phyloP scores from a whole-genome alignment of 2,113 vertebrate species.

The Tragelaphus strepsiceros region DNA sequence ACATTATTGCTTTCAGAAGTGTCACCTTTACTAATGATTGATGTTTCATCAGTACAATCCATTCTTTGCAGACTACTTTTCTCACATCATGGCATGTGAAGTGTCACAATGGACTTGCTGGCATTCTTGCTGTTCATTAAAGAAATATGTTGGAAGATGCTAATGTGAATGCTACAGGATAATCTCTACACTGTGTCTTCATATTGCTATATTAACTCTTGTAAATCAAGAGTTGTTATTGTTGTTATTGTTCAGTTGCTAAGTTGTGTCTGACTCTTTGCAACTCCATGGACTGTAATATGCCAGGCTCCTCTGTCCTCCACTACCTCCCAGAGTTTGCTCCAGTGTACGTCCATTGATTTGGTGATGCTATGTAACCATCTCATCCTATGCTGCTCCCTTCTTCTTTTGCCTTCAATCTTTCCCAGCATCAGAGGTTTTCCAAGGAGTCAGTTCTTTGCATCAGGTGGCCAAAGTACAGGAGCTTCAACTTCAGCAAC shows the following conservation, averaged over 20 bases:
- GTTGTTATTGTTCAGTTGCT: neutral
- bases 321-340: neutral
- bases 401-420: neutral
- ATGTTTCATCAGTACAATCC: accelerated
- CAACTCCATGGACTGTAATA: neutral
- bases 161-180: neutral
- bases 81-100: accelerated
- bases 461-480: neutral
- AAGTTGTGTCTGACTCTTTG: neutral
- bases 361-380: neutral
- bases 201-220: neutral
- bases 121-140: neutral
- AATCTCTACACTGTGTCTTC: neutral
- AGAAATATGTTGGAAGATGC: neutral
- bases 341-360: neutral
- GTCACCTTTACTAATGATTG: no score
- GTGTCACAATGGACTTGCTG: neutral
- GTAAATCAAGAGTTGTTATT: neutral
- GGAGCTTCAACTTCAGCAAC: neutral
- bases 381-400: neutral
- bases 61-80: neutral
- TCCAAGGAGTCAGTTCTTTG: neutral
- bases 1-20: accelerated
- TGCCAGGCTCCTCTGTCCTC: neutral
- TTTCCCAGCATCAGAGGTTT: neutral